Evolutionary conservation across 2,113 vertebrate species (phyloP), one percentile per base, ranked within the genome.

Genomic region (Ardeotis arabs): DNA sequence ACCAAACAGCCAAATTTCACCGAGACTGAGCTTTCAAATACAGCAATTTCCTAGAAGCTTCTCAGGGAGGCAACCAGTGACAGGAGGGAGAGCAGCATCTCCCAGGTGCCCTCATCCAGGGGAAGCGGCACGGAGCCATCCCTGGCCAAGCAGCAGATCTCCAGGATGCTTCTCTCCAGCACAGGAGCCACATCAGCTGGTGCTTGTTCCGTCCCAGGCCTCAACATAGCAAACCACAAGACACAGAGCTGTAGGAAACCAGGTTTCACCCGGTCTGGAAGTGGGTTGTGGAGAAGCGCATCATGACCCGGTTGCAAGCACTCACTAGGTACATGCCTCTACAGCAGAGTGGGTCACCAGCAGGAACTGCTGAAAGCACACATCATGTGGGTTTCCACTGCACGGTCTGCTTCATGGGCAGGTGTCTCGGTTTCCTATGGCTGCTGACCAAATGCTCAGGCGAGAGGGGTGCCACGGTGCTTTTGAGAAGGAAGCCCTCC

Each of bases 261-360:
- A 2, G 44, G 14, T 70, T 68, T 72, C 58, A 47, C 14, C 37
- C 2, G 0, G 31, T 45, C 25, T 90, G 60, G 77, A 68, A 81
- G 19, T 20, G 31, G 11, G 16, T 81, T 70, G 59, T 6, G 3
- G 28, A 79, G 37, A 84, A 81, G 27, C 2, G 5, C 1, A 0
- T 67, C 69, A 31, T 3, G 5, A 59, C 69, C 47, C 1, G 0
- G 0, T 59, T 67, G 44, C 73, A 66, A 39, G 35, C 7, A 1
- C 3, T 1, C 3, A 0, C 74, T n/a, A 55, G 28, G 28, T 21
- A 41, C 2, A 0, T 53, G 25, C 15, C 20, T 11, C 7, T 21
- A 35, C 0, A 1, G 25, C 23, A 78, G 29, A 33, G 23, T 0
- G 0, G 29, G 68, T 29, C 7, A 1, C 52, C 1, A 2, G n/a